Conservation (phyloP, 2,113 vertebrate genomes). For the Siniperca chuatsi region DNA sequence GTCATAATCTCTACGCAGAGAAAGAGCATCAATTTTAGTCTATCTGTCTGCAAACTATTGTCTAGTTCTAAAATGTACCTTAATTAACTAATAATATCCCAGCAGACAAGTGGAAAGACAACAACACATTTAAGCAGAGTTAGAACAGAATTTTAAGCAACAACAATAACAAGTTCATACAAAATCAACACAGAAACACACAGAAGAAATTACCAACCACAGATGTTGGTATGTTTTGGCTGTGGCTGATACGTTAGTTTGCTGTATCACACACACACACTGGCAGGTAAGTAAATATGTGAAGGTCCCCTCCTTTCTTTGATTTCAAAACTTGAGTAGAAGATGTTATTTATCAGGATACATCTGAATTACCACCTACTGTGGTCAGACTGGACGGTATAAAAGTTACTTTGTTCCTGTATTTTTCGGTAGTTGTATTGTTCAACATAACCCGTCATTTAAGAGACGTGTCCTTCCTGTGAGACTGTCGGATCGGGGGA, state of each 20-base stretch:
- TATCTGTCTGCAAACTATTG: neutral
- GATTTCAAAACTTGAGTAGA: neutral
- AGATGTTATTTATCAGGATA: neutral
- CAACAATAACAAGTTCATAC: neutral
- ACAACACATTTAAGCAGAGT: constrained; percentile 35
- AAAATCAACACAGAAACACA: neutral
- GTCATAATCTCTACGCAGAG: neutral
- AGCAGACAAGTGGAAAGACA: constrained; percentile 40
- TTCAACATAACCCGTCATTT: constrained; percentile 7
- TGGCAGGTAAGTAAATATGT: neutral
- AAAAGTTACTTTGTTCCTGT: neutral
- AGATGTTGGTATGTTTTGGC: no score
- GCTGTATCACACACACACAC: no score
- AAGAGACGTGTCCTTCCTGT: constrained; percentile 14
- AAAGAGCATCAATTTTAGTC: neutral
- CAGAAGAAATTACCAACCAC: neutral
- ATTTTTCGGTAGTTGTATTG: neutral
- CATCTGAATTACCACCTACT: neutral
- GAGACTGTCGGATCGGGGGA: neutral
- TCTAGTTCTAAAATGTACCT: constrained; percentile 52
- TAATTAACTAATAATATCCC: constrained; percentile 55
- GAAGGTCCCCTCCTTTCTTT: neutral
- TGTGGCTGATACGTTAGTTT: neutral
- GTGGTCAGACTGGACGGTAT: neutral
- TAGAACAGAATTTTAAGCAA: neutral